Percentiles rank a stretch among this genome's conserved stretches.
phyloP scores from a whole-genome alignment of 1,140 invertebrate species.

The Drosophila littoralis region DNA sequence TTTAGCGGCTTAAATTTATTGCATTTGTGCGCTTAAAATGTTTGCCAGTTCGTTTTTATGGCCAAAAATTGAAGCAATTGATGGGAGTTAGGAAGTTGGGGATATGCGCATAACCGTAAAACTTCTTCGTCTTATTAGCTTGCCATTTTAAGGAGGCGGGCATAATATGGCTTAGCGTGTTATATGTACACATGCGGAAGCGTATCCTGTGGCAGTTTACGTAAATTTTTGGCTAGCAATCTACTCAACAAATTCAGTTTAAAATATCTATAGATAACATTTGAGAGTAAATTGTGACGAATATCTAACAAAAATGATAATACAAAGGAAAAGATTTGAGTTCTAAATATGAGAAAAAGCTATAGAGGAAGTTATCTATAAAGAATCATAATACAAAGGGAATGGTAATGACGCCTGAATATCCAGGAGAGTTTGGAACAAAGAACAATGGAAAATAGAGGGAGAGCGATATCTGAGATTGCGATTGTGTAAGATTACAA shows the following conservation, averaged over 20 bases:
- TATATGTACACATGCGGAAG: no score
- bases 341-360: background rate
- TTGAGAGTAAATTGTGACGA: no score
- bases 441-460: no score
- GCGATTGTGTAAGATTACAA: no score
- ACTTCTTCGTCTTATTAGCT: background rate
- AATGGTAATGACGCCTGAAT: no score
- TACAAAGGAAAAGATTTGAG: background rate
- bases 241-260: background rate
- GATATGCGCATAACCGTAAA: slow-evolving; percentile 28
- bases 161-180: background rate
- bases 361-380: background rate
- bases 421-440: no score
- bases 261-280: no score
- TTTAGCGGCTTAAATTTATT: slow-evolving; percentile 77
- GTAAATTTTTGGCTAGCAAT: background rate
- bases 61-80: slow-evolving; percentile 54
- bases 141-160: no score
- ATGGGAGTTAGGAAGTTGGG: slow-evolving; percentile 30
- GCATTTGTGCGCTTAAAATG: slow-evolving; percentile 76
- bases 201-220: background rate
- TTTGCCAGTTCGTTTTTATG: slow-evolving; percentile 71
- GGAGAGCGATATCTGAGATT: no score
- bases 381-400: no score
- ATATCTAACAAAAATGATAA: no score